A percentile compares a stretch with the other conserved stretches of the same genome.
phyloP scores from a whole-genome alignment of 2,113 vertebrate species.

The Brachionichthys hirsutus region DNA sequence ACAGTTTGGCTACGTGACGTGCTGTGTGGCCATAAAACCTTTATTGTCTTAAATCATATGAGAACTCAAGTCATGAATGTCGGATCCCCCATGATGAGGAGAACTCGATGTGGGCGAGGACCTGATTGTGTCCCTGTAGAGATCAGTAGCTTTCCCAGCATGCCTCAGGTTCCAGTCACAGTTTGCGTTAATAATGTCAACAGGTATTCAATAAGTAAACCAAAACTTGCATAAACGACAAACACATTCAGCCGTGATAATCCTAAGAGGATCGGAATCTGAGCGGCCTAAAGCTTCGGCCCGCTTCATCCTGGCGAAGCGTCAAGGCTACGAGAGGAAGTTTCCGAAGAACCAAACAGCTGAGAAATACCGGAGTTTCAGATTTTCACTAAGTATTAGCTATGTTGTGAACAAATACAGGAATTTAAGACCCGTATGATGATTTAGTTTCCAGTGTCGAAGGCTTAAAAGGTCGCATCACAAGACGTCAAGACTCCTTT shows the following conservation, averaged over 20 bases:
- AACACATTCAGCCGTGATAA: constrained; percentile 11
- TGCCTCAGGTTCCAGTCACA: constrained; percentile 29
- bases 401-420: no score
- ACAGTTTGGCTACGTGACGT: no score
- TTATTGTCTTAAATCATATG: background rate
- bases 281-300: background rate
- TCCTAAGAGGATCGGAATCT: background rate
- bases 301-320: no score
- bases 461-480: no score
- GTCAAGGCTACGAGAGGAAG: no score
- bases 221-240: constrained; percentile 5
- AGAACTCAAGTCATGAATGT: background rate
- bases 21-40: no score
- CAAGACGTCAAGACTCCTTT: no score
- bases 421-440: no score
- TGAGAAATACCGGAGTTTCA: no score
- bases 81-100: background rate
- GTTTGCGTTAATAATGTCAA: constrained; percentile 16
- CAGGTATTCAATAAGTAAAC: constrained; percentile 7
- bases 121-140: constrained; percentile 16
- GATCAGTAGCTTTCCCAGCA: constrained; percentile 41
- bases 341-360: no score
- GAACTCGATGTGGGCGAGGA: constrained; percentile 30
- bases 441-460: no score
- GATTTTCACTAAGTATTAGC: no score